phyloP scores from a whole-genome alignment of 2,888 invertebrate species.

The Slavum lentiscoides region DNA sequence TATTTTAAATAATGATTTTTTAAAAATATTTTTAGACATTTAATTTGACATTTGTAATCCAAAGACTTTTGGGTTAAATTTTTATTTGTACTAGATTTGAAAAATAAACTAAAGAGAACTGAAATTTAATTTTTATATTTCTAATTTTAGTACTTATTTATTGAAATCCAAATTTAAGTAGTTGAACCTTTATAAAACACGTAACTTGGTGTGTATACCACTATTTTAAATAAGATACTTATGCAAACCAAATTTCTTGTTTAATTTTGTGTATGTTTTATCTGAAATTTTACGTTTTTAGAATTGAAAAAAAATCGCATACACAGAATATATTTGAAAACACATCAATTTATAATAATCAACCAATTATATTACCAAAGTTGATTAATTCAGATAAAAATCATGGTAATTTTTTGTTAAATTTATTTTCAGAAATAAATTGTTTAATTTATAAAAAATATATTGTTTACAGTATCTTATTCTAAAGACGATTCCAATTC shows the following conservation, averaged over 20 bases:
- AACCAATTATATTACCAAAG: slow-evolving; percentile 32
- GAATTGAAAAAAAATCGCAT: slow-evolving; percentile 2
- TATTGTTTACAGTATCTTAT: slow-evolving; percentile 20
- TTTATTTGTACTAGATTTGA: too few relatives aligned
- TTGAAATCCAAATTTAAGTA: too few relatives aligned
- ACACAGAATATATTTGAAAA: slow-evolving; percentile 22
- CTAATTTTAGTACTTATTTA: too few relatives aligned
- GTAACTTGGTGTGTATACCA: too few relatives aligned
- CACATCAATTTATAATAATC: not conserved
- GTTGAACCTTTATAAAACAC: too few relatives aligned
- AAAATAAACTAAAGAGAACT: too few relatives aligned
- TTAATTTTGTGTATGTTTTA: too few relatives aligned
- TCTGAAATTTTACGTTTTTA: slow-evolving; percentile 5
- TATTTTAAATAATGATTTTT: not conserved
- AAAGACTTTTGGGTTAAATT: too few relatives aligned
- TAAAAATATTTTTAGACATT: not conserved
- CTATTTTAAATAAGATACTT: too few relatives aligned
- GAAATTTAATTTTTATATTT: too few relatives aligned
- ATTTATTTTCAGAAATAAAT: not conserved
- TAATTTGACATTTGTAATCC: not conserved
- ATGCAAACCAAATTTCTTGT: too few relatives aligned
- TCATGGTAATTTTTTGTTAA: slow-evolving; percentile 2
- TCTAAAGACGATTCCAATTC: slow-evolving; percentile 39
- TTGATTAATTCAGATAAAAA: slow-evolving; percentile 34
- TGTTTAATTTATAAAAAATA: not conserved